Evolutionary conservation across 30 jellyfish, hydroid and myxozoan species (phyloP).

Genomic region (Phacellophora camtschatica): DNA sequence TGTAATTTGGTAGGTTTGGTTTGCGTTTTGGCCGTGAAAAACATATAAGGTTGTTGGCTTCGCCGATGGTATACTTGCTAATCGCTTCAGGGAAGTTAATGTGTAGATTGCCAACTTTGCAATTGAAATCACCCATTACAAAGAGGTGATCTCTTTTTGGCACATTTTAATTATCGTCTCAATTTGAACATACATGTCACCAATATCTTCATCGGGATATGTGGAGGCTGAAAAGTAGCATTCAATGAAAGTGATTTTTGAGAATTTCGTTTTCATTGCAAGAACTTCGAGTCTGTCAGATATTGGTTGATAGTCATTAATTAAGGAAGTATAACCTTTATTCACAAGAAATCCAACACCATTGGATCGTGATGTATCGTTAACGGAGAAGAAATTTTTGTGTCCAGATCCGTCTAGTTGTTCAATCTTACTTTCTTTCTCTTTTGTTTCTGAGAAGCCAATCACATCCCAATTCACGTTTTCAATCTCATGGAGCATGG

Average conservation of each 20-base stretch:
- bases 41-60: too few relatives aligned
- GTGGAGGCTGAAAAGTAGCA: constrained; percentile 19
- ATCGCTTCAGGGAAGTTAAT: too few relatives aligned
- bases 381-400: not conserved
- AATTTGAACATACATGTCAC: not conserved
- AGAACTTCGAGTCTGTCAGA: not conserved
- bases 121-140: not conserved
- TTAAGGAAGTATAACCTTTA: not conserved
- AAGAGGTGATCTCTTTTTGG: constrained; percentile 12
- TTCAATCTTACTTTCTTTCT: constrained; percentile 1
- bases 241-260: not conserved
- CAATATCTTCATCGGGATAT: constrained; percentile 21
- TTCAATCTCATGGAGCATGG: constrained; percentile 2
- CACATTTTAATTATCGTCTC: too few relatives aligned
- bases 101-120: too few relatives aligned
- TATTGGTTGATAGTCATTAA: not conserved
- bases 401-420: not conserved
- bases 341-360: constrained; percentile 12
- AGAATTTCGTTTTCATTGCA: not conserved
- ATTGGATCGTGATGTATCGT: not conserved
- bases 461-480: not conserved
- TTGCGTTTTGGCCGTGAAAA: constrained; percentile 4
- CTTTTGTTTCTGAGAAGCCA: constrained; percentile 22
- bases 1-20: not conserved
- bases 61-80: too few relatives aligned